Conservation (phyloP, 2,888 invertebrate species). For the Noctua janthina region DNA sequence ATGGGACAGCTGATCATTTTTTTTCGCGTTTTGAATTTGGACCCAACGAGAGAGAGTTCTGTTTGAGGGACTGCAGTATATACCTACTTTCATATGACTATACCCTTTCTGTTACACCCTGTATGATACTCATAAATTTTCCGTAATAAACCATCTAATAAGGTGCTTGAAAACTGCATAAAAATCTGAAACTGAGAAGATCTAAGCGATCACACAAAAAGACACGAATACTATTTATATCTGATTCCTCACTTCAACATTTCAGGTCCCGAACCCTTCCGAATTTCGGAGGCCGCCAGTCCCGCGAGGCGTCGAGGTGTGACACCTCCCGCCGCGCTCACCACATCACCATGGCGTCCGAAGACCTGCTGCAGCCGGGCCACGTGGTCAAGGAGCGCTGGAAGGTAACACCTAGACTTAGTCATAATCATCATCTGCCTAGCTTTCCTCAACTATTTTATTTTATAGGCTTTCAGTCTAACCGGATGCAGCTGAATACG, state of each 20-base stretch:
- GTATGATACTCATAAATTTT: too few relatives aligned
- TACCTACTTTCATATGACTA: too few relatives aligned
- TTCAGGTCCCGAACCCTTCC: constrained; percentile 88
- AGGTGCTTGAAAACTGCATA: not conserved
- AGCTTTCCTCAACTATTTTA: not conserved
- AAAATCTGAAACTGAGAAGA: not conserved
- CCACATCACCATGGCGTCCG: constrained; percentile 96
- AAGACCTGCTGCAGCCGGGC: constrained; percentile 98
- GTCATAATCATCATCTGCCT: not conserved
- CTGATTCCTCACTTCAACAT: not conserved
- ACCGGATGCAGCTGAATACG: not conserved
- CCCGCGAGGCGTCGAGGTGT: constrained; percentile 82
- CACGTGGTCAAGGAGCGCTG: constrained; percentile 99
- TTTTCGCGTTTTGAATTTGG: too few relatives aligned
- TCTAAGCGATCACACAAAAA: not conserved
- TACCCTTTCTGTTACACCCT: too few relatives aligned
- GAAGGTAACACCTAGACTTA: constrained; percentile 93
- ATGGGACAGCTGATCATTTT: too few relatives aligned
- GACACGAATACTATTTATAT: not conserved
- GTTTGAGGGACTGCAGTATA: too few relatives aligned
- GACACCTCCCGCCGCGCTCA: constrained; percentile 88
- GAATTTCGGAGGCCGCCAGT: constrained; percentile 83
- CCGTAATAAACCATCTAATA: not conserved
- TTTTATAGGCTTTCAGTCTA: not conserved
- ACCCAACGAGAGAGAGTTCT: too few relatives aligned